These are phyloP conservation scores for Penaeus vannamei DNA, from an alignment of 1,140 invertebrate genomes.

Conservation along the genomic window DNA sequence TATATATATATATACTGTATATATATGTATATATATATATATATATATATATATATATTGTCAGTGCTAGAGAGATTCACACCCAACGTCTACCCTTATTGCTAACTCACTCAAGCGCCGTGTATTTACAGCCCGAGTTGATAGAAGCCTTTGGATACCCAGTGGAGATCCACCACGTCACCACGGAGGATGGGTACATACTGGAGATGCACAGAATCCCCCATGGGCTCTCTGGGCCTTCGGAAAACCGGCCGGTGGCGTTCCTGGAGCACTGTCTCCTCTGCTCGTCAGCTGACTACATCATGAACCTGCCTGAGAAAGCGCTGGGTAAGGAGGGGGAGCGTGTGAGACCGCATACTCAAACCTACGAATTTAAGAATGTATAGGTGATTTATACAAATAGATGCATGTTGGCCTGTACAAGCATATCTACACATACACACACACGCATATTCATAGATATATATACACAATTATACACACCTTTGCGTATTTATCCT, in stretches of 20 bases:
- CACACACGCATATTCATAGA: no score
- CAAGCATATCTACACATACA: background rate
- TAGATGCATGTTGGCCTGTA: background rate
- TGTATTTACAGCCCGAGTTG: conserved; percentile 43
- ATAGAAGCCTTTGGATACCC: conserved; percentile 56
- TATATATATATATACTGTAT: background rate
- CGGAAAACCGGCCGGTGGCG: conserved; percentile 72
- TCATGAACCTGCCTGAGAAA: conserved; percentile 79
- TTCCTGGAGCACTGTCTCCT: conserved; percentile 85
- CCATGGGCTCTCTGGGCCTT: background rate
- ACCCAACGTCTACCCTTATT: background rate
- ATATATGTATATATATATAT: background rate
- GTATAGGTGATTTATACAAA: background rate
- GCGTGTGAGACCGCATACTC: no score
- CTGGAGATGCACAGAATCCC: conserved; percentile 57
- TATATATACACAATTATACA: no score
- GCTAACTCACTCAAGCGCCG: background rate
- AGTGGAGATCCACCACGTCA: conserved; percentile 52
- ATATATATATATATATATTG: background rate
- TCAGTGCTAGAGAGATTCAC: background rate
- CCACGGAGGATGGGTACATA: conserved; percentile 48
- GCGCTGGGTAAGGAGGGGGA: conserved; percentile 75
- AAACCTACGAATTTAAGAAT: background rate
- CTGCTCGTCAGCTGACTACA: conserved; percentile 83
- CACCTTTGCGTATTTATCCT: no score